These are phyloP conservation scores for Brachionus calyciflorus DNA, from an alignment of 1,140 invertebrate species.

Conservation along the genomic window DNA sequence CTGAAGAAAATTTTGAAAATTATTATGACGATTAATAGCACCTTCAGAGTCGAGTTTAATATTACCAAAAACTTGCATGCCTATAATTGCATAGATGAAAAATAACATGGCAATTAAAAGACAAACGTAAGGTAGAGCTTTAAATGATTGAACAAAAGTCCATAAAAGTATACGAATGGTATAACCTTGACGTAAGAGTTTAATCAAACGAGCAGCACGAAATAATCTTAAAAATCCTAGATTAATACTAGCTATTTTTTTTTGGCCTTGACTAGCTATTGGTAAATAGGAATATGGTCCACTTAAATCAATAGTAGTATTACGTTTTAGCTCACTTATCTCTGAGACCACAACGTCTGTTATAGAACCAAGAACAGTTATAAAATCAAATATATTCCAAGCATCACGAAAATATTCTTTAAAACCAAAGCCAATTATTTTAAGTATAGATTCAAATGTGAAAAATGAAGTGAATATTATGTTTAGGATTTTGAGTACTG, in stretches of 20 bases:
- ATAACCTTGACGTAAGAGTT: constrained; percentile 96
- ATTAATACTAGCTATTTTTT: constrained; percentile 68
- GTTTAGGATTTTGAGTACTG: constrained; percentile 71
- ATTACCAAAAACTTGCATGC: constrained; percentile 98
- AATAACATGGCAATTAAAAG: constrained; percentile 99
- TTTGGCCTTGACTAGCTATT: constrained; percentile 3
- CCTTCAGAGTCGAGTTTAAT: constrained; percentile 81
- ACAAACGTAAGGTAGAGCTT: constrained; percentile 99
- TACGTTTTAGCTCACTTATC: constrained; percentile 69
- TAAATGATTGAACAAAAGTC: constrained; percentile 99
- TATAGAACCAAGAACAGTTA: constrained; percentile 97
- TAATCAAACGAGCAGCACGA: constrained; percentile 96
- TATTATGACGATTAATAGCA: constrained; percentile 96
- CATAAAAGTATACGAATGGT: constrained; percentile 98
- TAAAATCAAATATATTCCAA: constrained; percentile 99
- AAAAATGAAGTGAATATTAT: constrained; percentile 89
- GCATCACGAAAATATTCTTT: constrained; percentile 99
- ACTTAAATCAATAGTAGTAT: background rate
- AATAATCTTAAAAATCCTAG: constrained; percentile 96
- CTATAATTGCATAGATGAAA: constrained; percentile 99
- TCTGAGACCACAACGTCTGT: constrained; percentile 96
- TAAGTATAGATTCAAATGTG: constrained; percentile 90
- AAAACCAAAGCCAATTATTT: constrained; percentile 80
- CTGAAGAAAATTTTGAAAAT: constrained; percentile 97
- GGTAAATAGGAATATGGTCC: constrained; percentile 20